Evolutionary conservation across 2,888 invertebrate genomes (phyloP).

Genomic region (Conus canariensis): DNA sequence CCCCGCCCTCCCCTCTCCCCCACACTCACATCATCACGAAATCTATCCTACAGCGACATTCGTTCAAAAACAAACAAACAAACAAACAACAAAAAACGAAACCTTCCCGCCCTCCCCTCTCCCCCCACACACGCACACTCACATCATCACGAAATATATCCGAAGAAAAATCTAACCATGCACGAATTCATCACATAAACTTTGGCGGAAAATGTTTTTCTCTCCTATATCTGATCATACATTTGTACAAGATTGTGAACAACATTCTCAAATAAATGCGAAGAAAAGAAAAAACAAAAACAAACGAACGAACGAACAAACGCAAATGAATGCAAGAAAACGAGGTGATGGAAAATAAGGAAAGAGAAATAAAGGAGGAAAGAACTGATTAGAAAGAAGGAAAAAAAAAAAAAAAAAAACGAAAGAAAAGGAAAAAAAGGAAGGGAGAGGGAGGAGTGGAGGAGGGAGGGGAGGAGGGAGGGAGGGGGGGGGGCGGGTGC

Average conservation of each 20-base stretch:
- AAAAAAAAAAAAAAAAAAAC: neutral
- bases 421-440: no score
- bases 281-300: neutral
- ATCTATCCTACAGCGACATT: neutral
- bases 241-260: constrained; percentile 7
- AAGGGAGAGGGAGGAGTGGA: neutral
- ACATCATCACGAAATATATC: neutral
- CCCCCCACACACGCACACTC: neutral
- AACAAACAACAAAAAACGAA: neutral
- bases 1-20: neutral
- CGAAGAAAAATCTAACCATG: neutral
- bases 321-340: neutral
- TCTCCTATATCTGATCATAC: neutral
- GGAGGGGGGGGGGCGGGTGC: neutral
- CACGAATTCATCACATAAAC: constrained; percentile 15
- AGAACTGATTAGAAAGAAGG: neutral
- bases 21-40: neutral
- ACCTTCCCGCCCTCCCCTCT: neutral
- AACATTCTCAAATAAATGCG: neutral
- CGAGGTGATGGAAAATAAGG: neutral
- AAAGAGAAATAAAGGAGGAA: neutral
- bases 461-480: neutral
- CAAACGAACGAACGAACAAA: neutral
- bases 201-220: constrained; percentile 26
- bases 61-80: neutral